phyloP scores from a whole-genome alignment of 2,888 invertebrate genomes.

The Nemotelus nigrinus region DNA sequence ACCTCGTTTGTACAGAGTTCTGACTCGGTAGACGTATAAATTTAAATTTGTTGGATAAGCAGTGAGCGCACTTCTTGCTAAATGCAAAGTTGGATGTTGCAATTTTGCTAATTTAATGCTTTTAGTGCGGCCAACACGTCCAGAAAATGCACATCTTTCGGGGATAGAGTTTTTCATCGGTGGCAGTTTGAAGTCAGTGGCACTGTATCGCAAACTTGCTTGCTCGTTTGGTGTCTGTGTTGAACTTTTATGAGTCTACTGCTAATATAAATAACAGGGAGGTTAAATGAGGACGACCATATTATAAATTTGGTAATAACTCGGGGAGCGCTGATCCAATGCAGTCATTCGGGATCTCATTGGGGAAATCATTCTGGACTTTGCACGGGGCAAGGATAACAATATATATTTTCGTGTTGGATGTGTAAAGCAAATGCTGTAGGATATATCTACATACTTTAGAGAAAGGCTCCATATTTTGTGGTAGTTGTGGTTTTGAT shows the following conservation, averaged over 20 bases:
- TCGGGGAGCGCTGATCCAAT: constrained; percentile 8
- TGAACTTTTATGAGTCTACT: constrained; percentile 33
- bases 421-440: no score
- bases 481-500: no score
- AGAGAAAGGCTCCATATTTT: no score
- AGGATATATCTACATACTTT: no score
- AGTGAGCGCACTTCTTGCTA: constrained; percentile 49
- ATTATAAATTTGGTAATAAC: constrained; percentile 35
- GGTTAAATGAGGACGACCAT: constrained; percentile 5
- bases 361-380: constrained; percentile 31
- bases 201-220: not conserved
- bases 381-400: not conserved
- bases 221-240: not conserved
- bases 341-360: constrained; percentile 31
- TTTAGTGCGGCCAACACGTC: constrained; percentile 34
- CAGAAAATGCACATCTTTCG: constrained; percentile 33
- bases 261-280: constrained; percentile 34
- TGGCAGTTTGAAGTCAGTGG: not conserved
- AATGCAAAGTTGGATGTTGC: constrained; percentile 50
- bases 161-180: constrained; percentile 24
- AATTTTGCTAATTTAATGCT: constrained; percentile 50
- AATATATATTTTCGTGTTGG: no score
- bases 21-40: constrained; percentile 46
- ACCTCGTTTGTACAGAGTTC: constrained; percentile 6
- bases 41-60: constrained; percentile 48